Evolutionary conservation across 2,113 vertebrate species (phyloP), one percentile per base, ranked within the genome.

Genomic region (Zootoca vivipara): DNA sequence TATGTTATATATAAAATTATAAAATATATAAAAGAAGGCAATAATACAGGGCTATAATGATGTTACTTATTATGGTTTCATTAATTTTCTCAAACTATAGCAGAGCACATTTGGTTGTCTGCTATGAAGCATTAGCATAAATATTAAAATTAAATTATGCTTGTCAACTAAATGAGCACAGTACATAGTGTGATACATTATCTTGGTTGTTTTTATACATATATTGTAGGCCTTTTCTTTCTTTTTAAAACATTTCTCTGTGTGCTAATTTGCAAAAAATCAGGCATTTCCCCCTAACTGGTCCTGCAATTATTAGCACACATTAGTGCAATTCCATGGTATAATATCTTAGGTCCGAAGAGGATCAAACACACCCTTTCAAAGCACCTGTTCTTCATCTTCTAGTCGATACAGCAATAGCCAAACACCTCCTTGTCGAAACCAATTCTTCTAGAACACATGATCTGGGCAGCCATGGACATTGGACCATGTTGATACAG

Each of bases 81-180:
- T 77, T 82, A 86, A 38, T 56, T 86, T 87, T 10, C 58, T 26
- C 72, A 40, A 65, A 85, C 74, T 1, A 0, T 26, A 38, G 46
- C 2, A 20, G 35, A 78, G 78, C 70, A 5, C 28, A 16, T 40
- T 82, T 83, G 42, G 46, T 6, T 2, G 52, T 80, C 72, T n/a
- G 28, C 62, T 85, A 70, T 38, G 42, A 89, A 83, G 85, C 7
- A 67, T 42, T 28, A 62, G 81, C 8, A n/a, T 67, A 82, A 89
- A 88, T 82, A 89, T 33, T 92, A 72, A 56, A 84, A 88, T 72
- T 42, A 62, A 90, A 90, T 91, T 42, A 64, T 3, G 35, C 42
- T 77, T 88, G 81, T 84, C 80, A 75, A 85, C 58, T 26, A 75
- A 90, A 93, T 70, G 90, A 92, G 33, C 38, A 83, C 30, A 82